Conservation (phyloP, 2,797 vertebrate genomes). For the Anguilla anguilla region DNA sequence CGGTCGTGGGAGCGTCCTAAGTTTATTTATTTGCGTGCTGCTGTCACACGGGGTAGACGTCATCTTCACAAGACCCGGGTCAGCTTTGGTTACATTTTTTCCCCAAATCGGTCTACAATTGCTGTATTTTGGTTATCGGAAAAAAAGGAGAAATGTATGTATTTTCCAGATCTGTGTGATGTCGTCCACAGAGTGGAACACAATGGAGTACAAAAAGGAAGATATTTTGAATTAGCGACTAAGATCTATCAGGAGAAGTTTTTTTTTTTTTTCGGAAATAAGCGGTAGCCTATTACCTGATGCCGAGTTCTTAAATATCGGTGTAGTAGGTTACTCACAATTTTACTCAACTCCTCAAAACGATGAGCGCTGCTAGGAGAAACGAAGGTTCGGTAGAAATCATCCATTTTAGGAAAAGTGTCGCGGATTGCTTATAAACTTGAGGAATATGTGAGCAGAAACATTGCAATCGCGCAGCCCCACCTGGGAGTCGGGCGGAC, state of each 20-base stretch:
- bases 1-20: slow-evolving; percentile 45
- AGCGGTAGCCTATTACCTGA: slow-evolving; percentile 29
- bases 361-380: slow-evolving; percentile 45
- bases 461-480: slow-evolving; percentile 44
- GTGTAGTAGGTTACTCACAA: not conserved
- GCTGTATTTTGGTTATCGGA: slow-evolving; percentile 29
- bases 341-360: slow-evolving; percentile 32
- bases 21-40: slow-evolving; percentile 62
- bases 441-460: slow-evolving; percentile 53
- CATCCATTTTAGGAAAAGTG: slow-evolving; percentile 40
- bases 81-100: slow-evolving; percentile 48
- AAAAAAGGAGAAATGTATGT: slow-evolving; percentile 17
- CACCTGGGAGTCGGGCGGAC: slow-evolving; percentile 55
- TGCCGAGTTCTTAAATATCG: not conserved
- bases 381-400: slow-evolving; percentile 26
- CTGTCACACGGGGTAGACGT: slow-evolving; percentile 65
- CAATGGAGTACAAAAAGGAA: slow-evolving; percentile 42
- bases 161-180: not conserved
- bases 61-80: slow-evolving; percentile 57
- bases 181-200: too few species aligned
- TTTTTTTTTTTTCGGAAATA: slow-evolving; percentile 26
- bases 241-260: slow-evolving; percentile 35
- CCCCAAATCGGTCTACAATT: slow-evolving; percentile 34
- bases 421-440: slow-evolving; percentile 60
- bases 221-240: slow-evolving; percentile 34